phyloP scores from a whole-genome alignment of 2,113 vertebrate species.

The Salminus brasiliensis region DNA sequence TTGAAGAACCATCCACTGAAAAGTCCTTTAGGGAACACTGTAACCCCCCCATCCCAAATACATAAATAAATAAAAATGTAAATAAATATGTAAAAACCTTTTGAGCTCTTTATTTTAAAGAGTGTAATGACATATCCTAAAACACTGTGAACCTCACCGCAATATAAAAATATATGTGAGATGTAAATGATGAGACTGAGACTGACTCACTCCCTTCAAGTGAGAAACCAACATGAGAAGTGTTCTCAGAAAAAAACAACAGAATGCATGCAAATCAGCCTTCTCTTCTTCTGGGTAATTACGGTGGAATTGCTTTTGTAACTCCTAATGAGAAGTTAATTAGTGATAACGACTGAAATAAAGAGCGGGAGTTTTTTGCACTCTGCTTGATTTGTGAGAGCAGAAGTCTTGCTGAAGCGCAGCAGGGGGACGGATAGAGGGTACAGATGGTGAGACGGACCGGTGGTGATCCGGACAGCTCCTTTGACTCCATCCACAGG shows the following conservation, averaged over 20 bases:
- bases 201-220: no score
- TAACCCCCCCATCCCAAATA: no score
- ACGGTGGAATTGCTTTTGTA: constrained; percentile 37
- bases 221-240: neutral
- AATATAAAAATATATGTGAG: no score
- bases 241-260: neutral
- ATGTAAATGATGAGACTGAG: no score
- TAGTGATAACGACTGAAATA: constrained; percentile 66
- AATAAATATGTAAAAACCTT: no score
- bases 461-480: constrained; percentile 1
- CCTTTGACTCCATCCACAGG: neutral
- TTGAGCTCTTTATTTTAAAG: no score
- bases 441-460: neutral
- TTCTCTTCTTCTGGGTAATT: constrained; percentile 43
- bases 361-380: constrained; percentile 54
- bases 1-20: no score
- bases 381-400: neutral
- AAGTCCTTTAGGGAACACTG: no score
- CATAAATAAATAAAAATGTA: no score
- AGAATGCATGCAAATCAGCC: neutral
- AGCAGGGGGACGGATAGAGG: neutral
- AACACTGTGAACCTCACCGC: no score
- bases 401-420: neutral
- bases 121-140: no score
- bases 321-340: constrained; percentile 71